Conservation (phyloP, 2,888 invertebrate genomes). For the Drosophila paranaensis region DNA sequence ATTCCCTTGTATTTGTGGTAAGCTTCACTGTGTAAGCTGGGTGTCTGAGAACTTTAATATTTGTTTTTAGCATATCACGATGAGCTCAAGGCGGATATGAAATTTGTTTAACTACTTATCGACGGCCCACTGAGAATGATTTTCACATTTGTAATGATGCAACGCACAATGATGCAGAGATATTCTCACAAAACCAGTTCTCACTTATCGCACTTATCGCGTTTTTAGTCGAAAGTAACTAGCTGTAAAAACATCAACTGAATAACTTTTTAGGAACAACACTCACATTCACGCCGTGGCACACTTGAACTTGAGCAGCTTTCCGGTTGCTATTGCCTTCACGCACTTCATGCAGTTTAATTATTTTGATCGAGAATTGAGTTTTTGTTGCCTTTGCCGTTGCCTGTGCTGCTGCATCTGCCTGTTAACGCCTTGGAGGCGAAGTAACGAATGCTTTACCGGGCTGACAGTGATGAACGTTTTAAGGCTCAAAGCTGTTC, state of each 20-base stretch:
- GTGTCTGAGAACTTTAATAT: not conserved
- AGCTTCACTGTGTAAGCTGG: too few species aligned
- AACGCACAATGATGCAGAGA: not conserved
- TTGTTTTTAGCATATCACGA: slow-evolving; percentile 2
- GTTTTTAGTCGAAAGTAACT: not conserved
- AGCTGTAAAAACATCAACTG: not conserved
- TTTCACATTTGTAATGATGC: slow-evolving; percentile 1
- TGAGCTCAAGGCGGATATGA: slow-evolving; percentile 1
- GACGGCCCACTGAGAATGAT: not conserved
- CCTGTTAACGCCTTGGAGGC: slow-evolving; percentile 42
- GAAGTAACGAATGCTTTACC: slow-evolving; percentile 31
- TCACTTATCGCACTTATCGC: not conserved
- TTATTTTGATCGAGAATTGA: slow-evolving; percentile 40
- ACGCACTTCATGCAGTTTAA: slow-evolving; percentile 23
- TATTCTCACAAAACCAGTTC: not conserved
- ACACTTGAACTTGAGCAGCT: slow-evolving; percentile 18
- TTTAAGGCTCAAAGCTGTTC: slow-evolving; percentile 1
- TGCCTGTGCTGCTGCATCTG: slow-evolving; percentile 21
- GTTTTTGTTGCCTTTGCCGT: slow-evolving; percentile 1
- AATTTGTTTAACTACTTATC: not conserved
- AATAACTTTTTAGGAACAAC: slow-evolving; percentile 6
- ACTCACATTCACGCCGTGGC: slow-evolving; percentile 37
- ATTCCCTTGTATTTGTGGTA: not conserved
- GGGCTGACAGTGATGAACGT: slow-evolving; percentile 7
- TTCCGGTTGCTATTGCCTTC: slow-evolving; percentile 22